Base-by-base conservation (phyloP, 2,888 invertebrate genomes). In the Arctia plantaginis region DNA sequence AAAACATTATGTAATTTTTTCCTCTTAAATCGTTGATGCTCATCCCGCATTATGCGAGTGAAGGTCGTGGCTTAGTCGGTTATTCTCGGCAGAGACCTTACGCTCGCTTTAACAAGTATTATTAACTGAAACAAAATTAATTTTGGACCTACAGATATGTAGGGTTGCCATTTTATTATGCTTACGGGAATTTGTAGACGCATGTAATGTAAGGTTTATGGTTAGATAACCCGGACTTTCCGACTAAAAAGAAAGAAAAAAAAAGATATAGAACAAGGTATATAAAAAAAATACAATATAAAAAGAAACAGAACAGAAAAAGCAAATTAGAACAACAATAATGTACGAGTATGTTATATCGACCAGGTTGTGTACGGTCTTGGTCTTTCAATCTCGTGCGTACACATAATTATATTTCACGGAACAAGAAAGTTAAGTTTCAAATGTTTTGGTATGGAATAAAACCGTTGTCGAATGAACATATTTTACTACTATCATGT, bases 121-220 rank as follows among this genome's bases (percentile, higher is more conserved):
- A 75, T 68, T 71, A 75, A 75, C 71, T 71, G 41, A 68, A 68
- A 68, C 71, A 67, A 71, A 71, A 75, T 74, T 74, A 47, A 73
- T 73, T 73, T 69, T 69, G 73, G 51, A 65, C 30, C 62, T 62
- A 62, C 62, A 62, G 18, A 62, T 62, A 30, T 62, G 30, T 27
- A 59, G 59, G 59, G 27, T 30, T 62, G 30, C 62, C 27, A 30
- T 47, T 30, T 47, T 67, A 13, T 33, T 23, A 33, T 33, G 30
- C 41, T 10, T 27, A 66, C 18, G 27, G 27, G 41, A 55, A 10
- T n/a, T 55, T n/a, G n/a, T 55, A n/a, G 10, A 55, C 10, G 7
- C 23, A 23, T 23, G 23, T 51, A 8, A 51, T 8, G 51, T 51
- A 12, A 55, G 10, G n/a, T n/a, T 55, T 23, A 12, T n/a, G n/a